Base-by-base conservation (phyloP, 2,113 vertebrate genomes). In the Eretmochelys imbricata region DNA sequence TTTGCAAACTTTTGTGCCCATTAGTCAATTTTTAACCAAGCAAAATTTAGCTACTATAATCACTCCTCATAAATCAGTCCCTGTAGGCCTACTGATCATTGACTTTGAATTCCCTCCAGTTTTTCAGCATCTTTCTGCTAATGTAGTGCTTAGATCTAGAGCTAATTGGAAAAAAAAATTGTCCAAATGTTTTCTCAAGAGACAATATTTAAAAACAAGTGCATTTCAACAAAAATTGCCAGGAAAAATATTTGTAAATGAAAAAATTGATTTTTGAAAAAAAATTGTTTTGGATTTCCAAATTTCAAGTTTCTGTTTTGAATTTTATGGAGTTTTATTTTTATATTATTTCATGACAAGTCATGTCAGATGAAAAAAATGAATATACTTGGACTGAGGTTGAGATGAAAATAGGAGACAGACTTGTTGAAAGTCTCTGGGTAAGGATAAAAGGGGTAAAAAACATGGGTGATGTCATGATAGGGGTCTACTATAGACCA, bases 21-120 rank as follows among this genome's bases (percentile, higher is more conserved):
- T 87, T 91, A 93, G 89, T 29, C 49, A 82, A 11, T 25, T 89
- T 91, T 94, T 94, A 94, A 94, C 54, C n/a, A 91, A 91, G 72
- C 62, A 85, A 85, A 51, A 94, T 95, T 95, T 80, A 86, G 49
- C 76, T 80, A 92, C 80, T 84, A 86, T 84, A 95, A 93, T 97
- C 83, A 92, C 49, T 88, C 22, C 72, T 57, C 35, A 62, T 86
- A 29, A 93, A 93, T 93, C 89, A 97, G 89, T 48, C 53, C 25
- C 72, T 87, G 90, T 27, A 96, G 38, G 29, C 72, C 91, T n/a
- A 42, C 55, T 29, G 89, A 95, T 93, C 89, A 35, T 29, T 88
- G 59, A 85, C 89, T 97, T 94, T 96, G 93, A 96, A 94, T 76
- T 62, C 55, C 51, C 12, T 91, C 90, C 46, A 48, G 55, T 46